Percentiles rank a stretch among this genome's conserved stretches.
Evolutionary conservation across 2,113 vertebrate genomes (phyloP).

Genomic region (Seriola dumerili): DNA sequence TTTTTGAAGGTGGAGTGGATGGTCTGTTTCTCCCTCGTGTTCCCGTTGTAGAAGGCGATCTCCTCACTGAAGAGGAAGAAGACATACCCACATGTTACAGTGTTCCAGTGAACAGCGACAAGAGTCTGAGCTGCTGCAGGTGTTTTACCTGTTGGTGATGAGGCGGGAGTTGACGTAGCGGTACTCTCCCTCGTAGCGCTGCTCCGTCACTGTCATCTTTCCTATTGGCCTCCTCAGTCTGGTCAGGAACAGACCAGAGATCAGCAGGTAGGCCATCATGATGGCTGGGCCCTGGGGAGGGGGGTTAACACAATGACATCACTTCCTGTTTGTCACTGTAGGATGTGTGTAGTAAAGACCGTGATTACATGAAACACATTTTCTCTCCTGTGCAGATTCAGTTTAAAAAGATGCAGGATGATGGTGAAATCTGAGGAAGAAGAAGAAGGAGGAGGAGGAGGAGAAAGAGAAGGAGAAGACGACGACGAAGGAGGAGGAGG

Average conservation of each 20-base stretch:
- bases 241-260: slow-evolving; percentile 96
- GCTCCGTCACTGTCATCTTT: slow-evolving; percentile 95
- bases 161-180: slow-evolving; percentile 97
- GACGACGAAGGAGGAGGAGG: too few species aligned
- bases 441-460: too few species aligned
- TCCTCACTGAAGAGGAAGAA: slow-evolving; percentile 89
- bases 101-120: not conserved
- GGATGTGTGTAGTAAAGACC: not conserved
- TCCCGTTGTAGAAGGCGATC: slow-evolving; percentile 98
- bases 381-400: not conserved
- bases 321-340: not conserved
- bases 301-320: not conserved
- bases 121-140: not conserved
- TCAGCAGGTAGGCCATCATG: slow-evolving; percentile 96
- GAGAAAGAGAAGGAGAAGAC: too few species aligned
- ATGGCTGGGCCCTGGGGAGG: slow-evolving; percentile 89
- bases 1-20: slow-evolving; percentile 93
- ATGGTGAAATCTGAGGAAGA: too few species aligned
- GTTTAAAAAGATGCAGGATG: too few species aligned
- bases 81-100: not conserved
- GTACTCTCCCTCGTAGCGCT: slow-evolving; percentile 97
- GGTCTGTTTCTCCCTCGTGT: slow-evolving; percentile 94
- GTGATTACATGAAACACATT: not conserved
- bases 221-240: slow-evolving; percentile 94
- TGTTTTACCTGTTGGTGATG: slow-evolving; percentile 94